Evolutionary conservation across 64 coral and sea anemone species (phyloP).

Genomic region (Pocillopora verrucosa): DNA sequence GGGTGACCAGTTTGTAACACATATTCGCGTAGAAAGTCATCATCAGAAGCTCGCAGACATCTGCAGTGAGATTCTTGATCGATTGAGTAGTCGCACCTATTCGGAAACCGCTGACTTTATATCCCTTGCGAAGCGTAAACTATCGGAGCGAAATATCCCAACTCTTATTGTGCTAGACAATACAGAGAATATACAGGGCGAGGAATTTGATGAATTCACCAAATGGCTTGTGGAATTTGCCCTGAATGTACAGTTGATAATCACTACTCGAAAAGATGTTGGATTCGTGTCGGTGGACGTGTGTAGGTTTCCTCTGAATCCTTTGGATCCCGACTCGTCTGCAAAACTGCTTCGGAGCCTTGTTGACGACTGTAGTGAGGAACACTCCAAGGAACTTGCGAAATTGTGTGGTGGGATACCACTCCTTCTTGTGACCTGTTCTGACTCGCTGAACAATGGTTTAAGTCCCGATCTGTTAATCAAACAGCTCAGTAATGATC

Average conservation of each 20-base stretch:
- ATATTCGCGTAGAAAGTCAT: not conserved
- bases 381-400: no score
- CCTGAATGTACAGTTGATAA: not conserved
- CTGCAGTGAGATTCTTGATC: not conserved
- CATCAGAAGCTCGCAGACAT: not conserved
- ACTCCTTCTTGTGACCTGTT: not conserved
- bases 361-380: no score
- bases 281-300: not conserved
- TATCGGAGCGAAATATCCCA: no score
- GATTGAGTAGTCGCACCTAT: no score
- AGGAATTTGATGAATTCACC: not conserved
- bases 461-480: not conserved
- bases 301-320: not conserved
- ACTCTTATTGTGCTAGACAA: no score
- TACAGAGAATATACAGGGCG: no score
- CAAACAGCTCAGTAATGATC: not conserved
- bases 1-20: not conserved
- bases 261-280: slow-evolving; percentile 11
- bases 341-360: no score
- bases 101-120: no score
- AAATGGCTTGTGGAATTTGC: not conserved
- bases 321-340: no score
- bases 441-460: not conserved
- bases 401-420: slow-evolving; percentile 17
- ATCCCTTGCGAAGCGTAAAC: no score